Evolutionary conservation across 2,797 vertebrate genomes (phyloP).

Genomic region (Psittacula echo): DNA sequence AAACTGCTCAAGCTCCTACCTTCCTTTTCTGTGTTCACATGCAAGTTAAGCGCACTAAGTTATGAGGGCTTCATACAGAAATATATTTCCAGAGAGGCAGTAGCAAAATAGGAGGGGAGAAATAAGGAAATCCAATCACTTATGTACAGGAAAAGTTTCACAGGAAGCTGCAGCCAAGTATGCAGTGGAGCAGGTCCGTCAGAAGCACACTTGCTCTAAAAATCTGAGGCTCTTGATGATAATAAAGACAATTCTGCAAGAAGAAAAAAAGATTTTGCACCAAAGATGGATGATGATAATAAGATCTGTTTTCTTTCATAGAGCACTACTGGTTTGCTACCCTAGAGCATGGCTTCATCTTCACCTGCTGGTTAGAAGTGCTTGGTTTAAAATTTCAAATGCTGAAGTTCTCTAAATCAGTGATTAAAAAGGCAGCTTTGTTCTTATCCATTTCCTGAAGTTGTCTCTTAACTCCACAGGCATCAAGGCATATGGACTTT

Average conservation of each 20-base stretch:
- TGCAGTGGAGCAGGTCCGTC: background rate
- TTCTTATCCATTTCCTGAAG: background rate
- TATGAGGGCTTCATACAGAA: background rate
- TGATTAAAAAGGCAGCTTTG: rapidly evolving
- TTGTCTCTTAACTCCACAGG: background rate
- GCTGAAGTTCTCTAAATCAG: background rate
- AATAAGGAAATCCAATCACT: background rate
- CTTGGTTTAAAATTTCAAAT: background rate
- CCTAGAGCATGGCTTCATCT: background rate
- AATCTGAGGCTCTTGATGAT: background rate
- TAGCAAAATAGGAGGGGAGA: background rate
- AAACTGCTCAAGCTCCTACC: background rate
- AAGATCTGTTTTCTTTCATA: background rate
- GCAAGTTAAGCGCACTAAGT: background rate
- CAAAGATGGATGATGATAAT: background rate
- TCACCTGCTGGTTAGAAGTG: background rate
- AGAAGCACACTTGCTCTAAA: background rate
- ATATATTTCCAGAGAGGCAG: background rate
- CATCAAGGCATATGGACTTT: background rate
- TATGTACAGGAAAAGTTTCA: background rate
- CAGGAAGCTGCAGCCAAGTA: background rate
- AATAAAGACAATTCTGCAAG: background rate
- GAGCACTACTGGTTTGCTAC: background rate
- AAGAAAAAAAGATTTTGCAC: background rate
- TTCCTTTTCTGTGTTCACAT: background rate